Evolutionary conservation across 1,140 invertebrate species (phyloP).

Genomic region (Drosophila ananassae): DNA sequence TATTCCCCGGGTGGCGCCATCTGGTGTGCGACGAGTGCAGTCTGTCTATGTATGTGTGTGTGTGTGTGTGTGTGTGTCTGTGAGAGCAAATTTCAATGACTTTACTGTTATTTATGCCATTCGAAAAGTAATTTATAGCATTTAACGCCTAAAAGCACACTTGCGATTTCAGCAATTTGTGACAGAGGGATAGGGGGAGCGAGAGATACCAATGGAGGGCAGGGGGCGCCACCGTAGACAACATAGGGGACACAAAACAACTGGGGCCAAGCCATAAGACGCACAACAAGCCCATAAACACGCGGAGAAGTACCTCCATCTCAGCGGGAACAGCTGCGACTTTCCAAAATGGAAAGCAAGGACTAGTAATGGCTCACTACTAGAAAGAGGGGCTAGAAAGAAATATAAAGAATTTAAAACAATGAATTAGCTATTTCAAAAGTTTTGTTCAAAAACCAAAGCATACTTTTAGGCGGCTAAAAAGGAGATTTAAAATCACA

Average conservation of each 20-base stretch:
- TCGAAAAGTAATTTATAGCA: conserved; percentile 73
- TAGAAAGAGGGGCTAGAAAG: too few relatives aligned
- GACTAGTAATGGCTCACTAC: background rate
- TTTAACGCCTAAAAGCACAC: conserved; percentile 75
- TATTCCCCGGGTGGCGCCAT: conserved; percentile 38
- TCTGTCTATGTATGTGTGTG: background rate
- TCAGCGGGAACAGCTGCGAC: background rate
- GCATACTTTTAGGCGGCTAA: too few relatives aligned
- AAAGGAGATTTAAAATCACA: too few relatives aligned
- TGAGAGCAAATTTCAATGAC: conserved; percentile 47
- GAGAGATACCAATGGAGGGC: conserved; percentile 10
- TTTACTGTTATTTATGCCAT: conserved; percentile 58
- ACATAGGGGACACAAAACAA: background rate
- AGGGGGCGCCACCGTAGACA: conserved; percentile 3
- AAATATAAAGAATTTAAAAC: too few relatives aligned
- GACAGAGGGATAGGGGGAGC: background rate
- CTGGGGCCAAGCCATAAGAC: background rate
- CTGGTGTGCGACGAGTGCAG: conserved; percentile 16
- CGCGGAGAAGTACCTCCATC: conserved; percentile 46
- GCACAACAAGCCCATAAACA: conserved; percentile 61
- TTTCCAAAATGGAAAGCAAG: background rate
- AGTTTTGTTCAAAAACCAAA: too few relatives aligned
- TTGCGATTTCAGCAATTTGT: conserved; percentile 74
- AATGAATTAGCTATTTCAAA: too few relatives aligned
- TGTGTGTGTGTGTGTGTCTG: background rate